A percentile compares a stretch with the other conserved stretches of the same genome.
Evolutionary conservation across 1,140 invertebrate species (phyloP).

Genomic region (Temnothorax curvispinosus): DNA sequence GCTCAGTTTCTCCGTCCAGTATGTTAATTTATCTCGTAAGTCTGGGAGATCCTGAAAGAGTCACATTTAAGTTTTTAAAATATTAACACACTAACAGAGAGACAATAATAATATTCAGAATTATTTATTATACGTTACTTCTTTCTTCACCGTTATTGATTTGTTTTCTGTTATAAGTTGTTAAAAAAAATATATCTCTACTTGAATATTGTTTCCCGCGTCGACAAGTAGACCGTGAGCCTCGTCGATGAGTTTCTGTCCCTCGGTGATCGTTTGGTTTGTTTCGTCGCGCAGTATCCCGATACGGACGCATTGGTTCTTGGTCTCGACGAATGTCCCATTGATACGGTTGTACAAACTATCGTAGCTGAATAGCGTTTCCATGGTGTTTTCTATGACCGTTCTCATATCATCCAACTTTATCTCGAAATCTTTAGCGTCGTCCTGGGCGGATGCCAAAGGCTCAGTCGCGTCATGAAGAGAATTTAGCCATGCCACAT

Average conservation of each 20-base stretch:
- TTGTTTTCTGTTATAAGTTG: neutral
- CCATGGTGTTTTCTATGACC: slow-evolving; percentile 79
- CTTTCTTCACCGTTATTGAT: neutral
- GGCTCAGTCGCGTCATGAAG: slow-evolving; percentile 83
- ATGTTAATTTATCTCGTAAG: slow-evolving; percentile 78
- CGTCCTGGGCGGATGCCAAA: slow-evolving; percentile 77
- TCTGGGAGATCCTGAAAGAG: slow-evolving; percentile 78
- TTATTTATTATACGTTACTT: neutral
- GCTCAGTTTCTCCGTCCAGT: slow-evolving; percentile 84
- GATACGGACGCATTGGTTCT: slow-evolving; percentile 71
- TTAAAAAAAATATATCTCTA: slow-evolving; percentile 43
- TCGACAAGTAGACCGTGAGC: slow-evolving; percentile 77
- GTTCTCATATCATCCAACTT: slow-evolving; percentile 79
- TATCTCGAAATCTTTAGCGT: slow-evolving; percentile 75
- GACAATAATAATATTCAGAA: neutral
- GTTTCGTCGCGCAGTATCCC: slow-evolving; percentile 71
- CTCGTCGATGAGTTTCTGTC: slow-evolving; percentile 76
- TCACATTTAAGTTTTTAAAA: neutral
- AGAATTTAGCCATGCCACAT: slow-evolving; percentile 83
- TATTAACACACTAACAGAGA: too few relatives aligned
- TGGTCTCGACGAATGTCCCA: slow-evolving; percentile 71
- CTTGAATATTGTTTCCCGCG: slow-evolving; percentile 81
- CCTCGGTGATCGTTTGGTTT: slow-evolving; percentile 73
- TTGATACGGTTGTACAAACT: slow-evolving; percentile 80
- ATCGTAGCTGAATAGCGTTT: slow-evolving; percentile 81